Evolutionary conservation across 2,113 vertebrate genomes (phyloP).

Genomic region (Bungarus multicinctus): DNA sequence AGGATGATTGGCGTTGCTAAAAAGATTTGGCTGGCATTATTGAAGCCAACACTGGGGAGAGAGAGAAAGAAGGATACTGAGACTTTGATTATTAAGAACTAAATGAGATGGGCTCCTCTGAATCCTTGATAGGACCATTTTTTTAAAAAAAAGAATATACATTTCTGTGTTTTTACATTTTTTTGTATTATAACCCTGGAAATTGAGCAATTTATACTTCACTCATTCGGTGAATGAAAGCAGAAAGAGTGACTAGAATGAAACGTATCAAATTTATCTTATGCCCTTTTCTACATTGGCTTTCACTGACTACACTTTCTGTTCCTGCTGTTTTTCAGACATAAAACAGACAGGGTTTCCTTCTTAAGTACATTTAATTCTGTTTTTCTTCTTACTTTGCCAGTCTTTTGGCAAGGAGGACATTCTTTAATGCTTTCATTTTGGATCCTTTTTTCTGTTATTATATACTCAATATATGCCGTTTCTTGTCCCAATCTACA

Average conservation of each 20-base stretch:
- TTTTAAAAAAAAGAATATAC: neutral
- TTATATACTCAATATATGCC: neutral
- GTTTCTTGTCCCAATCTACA: neutral
- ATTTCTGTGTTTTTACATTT: neutral
- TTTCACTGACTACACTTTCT: neutral
- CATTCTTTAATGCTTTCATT: neutral
- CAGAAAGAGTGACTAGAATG: neutral
- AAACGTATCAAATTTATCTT: neutral
- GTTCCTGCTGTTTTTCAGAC: neutral
- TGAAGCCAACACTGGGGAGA: rapidly evolving
- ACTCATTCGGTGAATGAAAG: neutral
- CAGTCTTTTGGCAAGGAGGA: neutral
- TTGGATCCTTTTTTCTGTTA: neutral
- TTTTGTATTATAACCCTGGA: neutral
- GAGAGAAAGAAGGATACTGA: neutral
- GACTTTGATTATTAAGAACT: neutral
- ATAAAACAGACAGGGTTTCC: neutral
- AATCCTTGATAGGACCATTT: neutral
- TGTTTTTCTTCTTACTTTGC: neutral
- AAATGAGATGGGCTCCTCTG: neutral
- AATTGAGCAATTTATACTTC: neutral
- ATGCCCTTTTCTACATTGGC: neutral
- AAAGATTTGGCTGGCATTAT: neutral
- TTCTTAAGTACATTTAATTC: neutral
- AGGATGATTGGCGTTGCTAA: neutral